Evolutionary conservation across 2,888 invertebrate genomes (phyloP), one percentile per base, ranked within the genome.

Genomic region (Leptinotarsa tumamoca): DNA sequence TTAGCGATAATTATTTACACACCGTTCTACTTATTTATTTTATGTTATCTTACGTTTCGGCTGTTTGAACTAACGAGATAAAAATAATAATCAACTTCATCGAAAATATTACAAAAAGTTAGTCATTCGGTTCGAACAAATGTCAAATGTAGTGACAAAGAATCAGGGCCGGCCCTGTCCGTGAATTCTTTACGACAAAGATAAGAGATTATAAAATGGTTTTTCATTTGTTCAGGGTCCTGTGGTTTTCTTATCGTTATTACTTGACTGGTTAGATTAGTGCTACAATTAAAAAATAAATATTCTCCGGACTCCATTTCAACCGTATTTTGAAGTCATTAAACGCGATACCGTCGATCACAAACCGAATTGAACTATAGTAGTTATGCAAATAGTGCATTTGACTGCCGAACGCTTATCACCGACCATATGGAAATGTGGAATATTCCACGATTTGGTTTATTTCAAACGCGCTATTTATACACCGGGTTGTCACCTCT

Each of bases 201-300:
- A 18, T 54, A 18, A 14, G 14, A 15, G 58, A 58, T 58, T 58
- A 23, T 23, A 58, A 14, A 23, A 23, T 23, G 21, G 58, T 27
- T 23, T 58, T 58, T 58, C 23, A 58, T 58, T 58, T 15, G 33
- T 33, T 33, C n/a, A 10, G 33, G 17, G 17, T 63, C n/a, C 63
- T 63, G 27, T 43, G 43, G 43, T n/a, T 63, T 63, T n/a, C 63
- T 63, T 63, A 63, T 63, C 63, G n/a, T 63, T 63, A 63, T 63
- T n/a, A 63, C 27, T 33, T 63, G 63, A 4, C 58, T 58, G 15
- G 52, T 58, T 27, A 63, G 43, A 43, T 63, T 33, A 43, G 4
- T 33, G 43, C 43, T 33, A n/a, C 33, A 63, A 43, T 63, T 58
- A 15, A 7, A 33, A 43, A 43, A 43, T 43, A 43, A 10, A 43